phyloP scores from a whole-genome alignment of 1,140 invertebrate genomes.

The Samia ricini region DNA sequence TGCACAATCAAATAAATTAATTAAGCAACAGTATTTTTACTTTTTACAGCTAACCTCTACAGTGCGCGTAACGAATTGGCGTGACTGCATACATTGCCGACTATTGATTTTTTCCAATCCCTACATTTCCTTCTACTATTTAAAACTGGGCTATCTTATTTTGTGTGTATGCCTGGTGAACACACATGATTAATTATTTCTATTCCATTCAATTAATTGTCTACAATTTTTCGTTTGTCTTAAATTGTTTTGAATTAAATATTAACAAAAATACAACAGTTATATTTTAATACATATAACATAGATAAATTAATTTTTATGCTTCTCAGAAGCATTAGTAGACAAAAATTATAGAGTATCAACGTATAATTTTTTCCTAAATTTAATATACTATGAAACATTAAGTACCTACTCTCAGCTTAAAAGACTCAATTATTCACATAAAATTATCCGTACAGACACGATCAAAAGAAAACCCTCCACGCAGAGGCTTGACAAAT shows the following conservation, averaged over 20 bases:
- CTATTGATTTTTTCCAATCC: constrained; percentile 33
- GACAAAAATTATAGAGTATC: too few species aligned
- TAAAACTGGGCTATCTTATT: constrained; percentile 12
- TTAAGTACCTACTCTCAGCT: not conserved
- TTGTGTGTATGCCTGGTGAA: constrained; percentile 6
- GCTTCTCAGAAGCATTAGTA: too few species aligned
- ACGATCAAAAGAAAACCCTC: not conserved
- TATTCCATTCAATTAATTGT: too few species aligned
- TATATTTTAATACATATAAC: too few species aligned
- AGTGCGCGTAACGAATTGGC: constrained; percentile 20
- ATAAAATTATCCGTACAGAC: constrained; percentile 6
- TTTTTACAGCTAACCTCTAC: not conserved
- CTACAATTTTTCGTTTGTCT: too few species aligned
- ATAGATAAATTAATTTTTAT: too few species aligned
- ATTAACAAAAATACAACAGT: too few species aligned
- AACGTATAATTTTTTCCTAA: not conserved
- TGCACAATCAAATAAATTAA: not conserved
- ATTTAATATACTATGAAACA: not conserved
- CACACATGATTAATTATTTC: not conserved
- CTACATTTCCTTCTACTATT: constrained; percentile 14
- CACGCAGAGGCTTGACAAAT: not conserved
- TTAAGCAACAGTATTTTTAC: not conserved
- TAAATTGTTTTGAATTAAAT: too few species aligned
- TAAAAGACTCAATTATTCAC: constrained; percentile 4
- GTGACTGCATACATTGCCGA: constrained; percentile 33